Conservation (phyloP, 2,113 vertebrate genomes). For the Podarcis muralis region DNA sequence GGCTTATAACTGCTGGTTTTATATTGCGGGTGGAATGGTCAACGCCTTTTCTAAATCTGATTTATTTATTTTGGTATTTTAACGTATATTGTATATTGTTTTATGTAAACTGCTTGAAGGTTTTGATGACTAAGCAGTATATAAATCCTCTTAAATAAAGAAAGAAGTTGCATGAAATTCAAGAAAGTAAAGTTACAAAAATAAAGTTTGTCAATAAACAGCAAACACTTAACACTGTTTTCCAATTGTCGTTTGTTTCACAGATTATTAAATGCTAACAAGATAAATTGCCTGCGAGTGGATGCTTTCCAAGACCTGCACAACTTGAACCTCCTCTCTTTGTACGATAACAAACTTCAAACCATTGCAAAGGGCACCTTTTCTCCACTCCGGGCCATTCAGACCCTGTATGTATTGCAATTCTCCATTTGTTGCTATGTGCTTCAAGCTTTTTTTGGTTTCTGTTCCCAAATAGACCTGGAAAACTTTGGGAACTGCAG, state of each 20-base stretch:
- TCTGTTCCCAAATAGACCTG: constrained; percentile 4
- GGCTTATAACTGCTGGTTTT: no score
- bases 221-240: background rate
- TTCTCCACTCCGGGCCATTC: constrained; percentile 91
- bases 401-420: constrained; percentile 89
- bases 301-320: constrained; percentile 99
- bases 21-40: no score
- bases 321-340: constrained; percentile 96
- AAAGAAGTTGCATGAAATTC: background rate
- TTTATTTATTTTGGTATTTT: no score
- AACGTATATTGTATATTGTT: no score
- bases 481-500: background rate
- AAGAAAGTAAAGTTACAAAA: background rate
- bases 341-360: constrained; percentile 99
- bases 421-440: constrained; percentile 20
- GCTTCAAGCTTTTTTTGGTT: constrained; percentile 17
- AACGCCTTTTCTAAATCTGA: no score
- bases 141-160: background rate
- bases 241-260: constrained; percentile 60
- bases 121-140: no score
- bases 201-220: background rate
- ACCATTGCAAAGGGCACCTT: constrained; percentile 98
- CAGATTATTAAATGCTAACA: constrained; percentile 98
- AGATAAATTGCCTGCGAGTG: constrained; percentile 96
- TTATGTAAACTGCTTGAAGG: no score